A percentile compares a stretch with the other conserved stretches of the same genome.
Conservation (phyloP, 2,888 invertebrate genomes). For the Caradrina clavipalpis region DNA sequence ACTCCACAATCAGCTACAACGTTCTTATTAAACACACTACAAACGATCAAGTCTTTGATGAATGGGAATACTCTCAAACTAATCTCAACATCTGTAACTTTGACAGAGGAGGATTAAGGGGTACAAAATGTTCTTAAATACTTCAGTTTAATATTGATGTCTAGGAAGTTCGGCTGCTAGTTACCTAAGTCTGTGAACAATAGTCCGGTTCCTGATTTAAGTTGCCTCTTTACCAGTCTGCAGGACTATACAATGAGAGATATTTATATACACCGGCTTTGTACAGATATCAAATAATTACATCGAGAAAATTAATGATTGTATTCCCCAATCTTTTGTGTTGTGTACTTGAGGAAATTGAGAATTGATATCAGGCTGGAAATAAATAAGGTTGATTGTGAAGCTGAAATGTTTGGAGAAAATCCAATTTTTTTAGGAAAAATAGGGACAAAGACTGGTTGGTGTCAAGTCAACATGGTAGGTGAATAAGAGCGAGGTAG, state of each 20-base stretch:
- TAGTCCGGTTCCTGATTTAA: constrained; percentile 62
- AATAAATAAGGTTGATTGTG: constrained; percentile 40
- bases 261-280: constrained; percentile 42
- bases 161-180: constrained; percentile 70
- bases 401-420: constrained; percentile 2
- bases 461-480: not conserved
- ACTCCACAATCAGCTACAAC: constrained; percentile 7
- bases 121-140: constrained; percentile 72
- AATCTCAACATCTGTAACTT: constrained; percentile 77
- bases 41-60: constrained; percentile 73
- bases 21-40: constrained; percentile 50
- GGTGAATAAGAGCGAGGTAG: not conserved
- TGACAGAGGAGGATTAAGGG: constrained; percentile 72
- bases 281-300: constrained; percentile 58
- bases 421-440: not conserved
- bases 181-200: constrained; percentile 63
- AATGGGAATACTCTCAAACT: constrained; percentile 77
- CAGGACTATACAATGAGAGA: constrained; percentile 45
- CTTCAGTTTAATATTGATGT: constrained; percentile 68
- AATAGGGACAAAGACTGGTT: not conserved
- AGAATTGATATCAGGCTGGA: constrained; percentile 30
- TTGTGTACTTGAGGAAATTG: constrained; percentile 43
- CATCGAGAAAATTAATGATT: constrained; percentile 38
- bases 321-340: constrained; percentile 47
- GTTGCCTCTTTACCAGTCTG: constrained; percentile 43